Conservation (phyloP, 2,888 invertebrate species). For the Ptychoptera contaminata region DNA sequence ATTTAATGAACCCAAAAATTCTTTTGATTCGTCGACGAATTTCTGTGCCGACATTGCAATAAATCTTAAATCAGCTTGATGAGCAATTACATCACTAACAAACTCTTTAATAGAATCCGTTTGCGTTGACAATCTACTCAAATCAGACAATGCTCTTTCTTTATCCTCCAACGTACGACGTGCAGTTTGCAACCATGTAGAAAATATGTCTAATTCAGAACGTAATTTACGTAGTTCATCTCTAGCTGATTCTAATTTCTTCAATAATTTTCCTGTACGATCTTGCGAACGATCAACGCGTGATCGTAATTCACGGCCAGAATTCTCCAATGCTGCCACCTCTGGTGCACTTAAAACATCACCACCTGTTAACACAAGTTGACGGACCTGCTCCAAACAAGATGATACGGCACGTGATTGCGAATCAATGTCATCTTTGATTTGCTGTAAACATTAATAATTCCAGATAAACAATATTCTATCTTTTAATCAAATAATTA, state of each 20-base stretch:
- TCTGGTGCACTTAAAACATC: slow-evolving; percentile 88
- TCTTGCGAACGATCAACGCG: slow-evolving; percentile 70
- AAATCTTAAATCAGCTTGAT: slow-evolving; percentile 88
- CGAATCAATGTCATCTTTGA: slow-evolving; percentile 78
- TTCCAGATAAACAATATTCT: neutral
- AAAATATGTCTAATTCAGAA: slow-evolving; percentile 65
- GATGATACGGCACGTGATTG: slow-evolving; percentile 71
- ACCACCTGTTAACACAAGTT: slow-evolving; percentile 75
- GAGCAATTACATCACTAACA: slow-evolving; percentile 85
- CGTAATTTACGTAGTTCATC: slow-evolving; percentile 82
- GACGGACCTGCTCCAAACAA: slow-evolving; percentile 78
- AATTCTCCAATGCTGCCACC: slow-evolving; percentile 72
- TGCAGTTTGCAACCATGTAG: slow-evolving; percentile 70
- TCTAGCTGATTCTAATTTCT: slow-evolving; percentile 58
- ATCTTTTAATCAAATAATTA: neutral
- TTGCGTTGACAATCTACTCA: slow-evolving; percentile 52
- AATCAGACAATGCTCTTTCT: slow-evolving; percentile 62
- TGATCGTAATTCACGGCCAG: slow-evolving; percentile 66
- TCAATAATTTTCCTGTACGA: slow-evolving; percentile 60
- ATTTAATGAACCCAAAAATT: slow-evolving; percentile 67
- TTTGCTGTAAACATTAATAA: slow-evolving; percentile 39
- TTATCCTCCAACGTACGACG: slow-evolving; percentile 68
- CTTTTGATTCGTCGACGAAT: slow-evolving; percentile 90
- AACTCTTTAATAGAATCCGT: slow-evolving; percentile 75
- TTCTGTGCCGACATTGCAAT: slow-evolving; percentile 94